Conservation (phyloP, 2,888 invertebrate genomes). For the Fragum fragum region DNA sequence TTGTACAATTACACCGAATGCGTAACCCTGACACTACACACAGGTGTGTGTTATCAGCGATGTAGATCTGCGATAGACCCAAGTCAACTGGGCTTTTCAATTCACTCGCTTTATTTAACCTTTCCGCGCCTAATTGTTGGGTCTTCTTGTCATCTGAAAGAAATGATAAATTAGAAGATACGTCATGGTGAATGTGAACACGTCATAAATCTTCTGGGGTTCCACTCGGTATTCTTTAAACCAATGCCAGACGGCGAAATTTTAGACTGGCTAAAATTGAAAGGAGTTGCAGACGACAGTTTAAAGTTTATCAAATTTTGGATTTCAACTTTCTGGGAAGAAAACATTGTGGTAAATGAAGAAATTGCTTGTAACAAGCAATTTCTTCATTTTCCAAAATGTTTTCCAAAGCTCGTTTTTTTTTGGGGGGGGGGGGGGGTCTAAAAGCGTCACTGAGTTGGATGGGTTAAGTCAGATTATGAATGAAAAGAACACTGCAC, state of each 20-base stretch:
- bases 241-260: too few relatives aligned
- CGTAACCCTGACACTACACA: constrained; percentile 27
- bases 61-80: constrained; percentile 42
- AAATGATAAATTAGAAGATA: constrained; percentile 16
- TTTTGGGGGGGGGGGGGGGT: too few relatives aligned
- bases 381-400: too few relatives aligned
- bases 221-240: too few relatives aligned
- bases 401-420: too few relatives aligned
- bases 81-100: constrained; percentile 18
- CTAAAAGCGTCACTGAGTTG: too few relatives aligned
- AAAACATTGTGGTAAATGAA: too few relatives aligned
- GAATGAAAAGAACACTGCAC: not conserved
- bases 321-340: too few relatives aligned
- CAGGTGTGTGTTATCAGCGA: constrained; percentile 35
- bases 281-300: too few relatives aligned
- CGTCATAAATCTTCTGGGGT: not conserved
- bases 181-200: constrained; percentile 2
- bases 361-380: too few relatives aligned
- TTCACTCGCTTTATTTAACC: constrained; percentile 13
- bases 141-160: not conserved
- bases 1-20: not conserved
- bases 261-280: too few relatives aligned
- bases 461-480: not conserved
- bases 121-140: constrained; percentile 20
- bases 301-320: too few relatives aligned